phyloP scores from a whole-genome alignment of 2,888 invertebrate species.

The Polia nebulosa region DNA sequence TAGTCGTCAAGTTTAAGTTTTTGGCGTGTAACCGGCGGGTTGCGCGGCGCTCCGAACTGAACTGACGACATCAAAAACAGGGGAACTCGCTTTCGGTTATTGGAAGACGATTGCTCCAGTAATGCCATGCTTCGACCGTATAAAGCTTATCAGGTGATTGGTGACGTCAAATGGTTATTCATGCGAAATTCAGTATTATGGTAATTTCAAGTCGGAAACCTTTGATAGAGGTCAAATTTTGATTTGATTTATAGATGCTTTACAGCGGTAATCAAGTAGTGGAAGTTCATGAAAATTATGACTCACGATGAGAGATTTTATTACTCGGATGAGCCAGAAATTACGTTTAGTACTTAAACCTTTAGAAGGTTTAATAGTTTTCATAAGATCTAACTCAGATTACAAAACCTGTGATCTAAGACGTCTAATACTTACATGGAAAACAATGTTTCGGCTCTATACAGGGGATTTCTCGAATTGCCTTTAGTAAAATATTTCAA shows the following conservation, averaged over 20 bases:
- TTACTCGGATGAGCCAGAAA: constrained; percentile 28
- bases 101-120: constrained; percentile 80
- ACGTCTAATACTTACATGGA: neutral
- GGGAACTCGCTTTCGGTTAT: constrained; percentile 80
- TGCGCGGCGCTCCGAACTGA: constrained; percentile 81
- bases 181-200: constrained; percentile 73
- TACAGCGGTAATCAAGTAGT: constrained; percentile 60
- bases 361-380: constrained; percentile 34
- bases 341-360: constrained; percentile 19
- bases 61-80: constrained; percentile 84
- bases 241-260: constrained; percentile 62
- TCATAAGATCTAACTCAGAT: constrained; percentile 5
- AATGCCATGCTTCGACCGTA: constrained; percentile 81
- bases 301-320: constrained; percentile 47
- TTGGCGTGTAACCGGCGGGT: constrained; percentile 75
- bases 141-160: constrained; percentile 83
- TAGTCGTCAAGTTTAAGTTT: constrained; percentile 68
- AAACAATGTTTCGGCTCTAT: neutral
- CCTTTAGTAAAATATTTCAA: neutral
- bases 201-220: constrained; percentile 69
- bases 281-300: constrained; percentile 58
- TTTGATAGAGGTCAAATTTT: constrained; percentile 67
- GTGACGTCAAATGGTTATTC: constrained; percentile 82
- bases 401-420: neutral
- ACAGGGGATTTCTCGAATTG: neutral